Evolutionary conservation across 2,113 vertebrate genomes (phyloP).

Genomic region (Lophochroa leadbeateri): DNA sequence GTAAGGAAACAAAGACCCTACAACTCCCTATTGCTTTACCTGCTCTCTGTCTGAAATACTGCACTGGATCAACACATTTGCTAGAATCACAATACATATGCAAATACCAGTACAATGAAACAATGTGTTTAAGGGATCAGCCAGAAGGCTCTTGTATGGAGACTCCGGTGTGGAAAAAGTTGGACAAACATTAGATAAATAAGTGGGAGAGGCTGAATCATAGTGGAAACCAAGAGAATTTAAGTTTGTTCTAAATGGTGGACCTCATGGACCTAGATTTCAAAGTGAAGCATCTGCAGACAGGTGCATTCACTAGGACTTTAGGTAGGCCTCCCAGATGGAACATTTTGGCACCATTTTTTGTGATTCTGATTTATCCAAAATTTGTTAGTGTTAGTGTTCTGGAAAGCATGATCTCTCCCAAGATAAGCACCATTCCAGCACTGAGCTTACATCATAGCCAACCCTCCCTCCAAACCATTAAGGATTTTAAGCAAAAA

Average conservation of each 20-base stretch:
- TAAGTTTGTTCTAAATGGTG: background rate
- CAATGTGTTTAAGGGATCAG: background rate
- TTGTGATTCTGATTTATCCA: background rate
- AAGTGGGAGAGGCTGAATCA: background rate
- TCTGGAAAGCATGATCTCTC: background rate
- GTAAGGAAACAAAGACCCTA: background rate
- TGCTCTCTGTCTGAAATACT: background rate
- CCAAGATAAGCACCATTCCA: background rate
- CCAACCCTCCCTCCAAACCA: background rate
- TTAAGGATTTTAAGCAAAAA: slow-evolving; percentile 15
- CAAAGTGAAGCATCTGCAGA: background rate
- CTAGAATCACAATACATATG: background rate
- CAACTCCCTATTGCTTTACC: background rate
- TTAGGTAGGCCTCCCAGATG: background rate
- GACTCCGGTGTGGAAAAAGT: background rate
- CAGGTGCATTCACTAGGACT: background rate
- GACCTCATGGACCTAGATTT: background rate
- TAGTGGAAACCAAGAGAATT: background rate
- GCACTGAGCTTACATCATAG: background rate
- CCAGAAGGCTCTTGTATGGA: background rate
- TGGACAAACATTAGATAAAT: background rate
- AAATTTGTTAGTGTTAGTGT: background rate
- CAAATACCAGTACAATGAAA: background rate
- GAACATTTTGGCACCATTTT: background rate
- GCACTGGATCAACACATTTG: background rate